phyloP scores from a whole-genome alignment of 2,113 vertebrate species.

The Nettapus auritus region DNA sequence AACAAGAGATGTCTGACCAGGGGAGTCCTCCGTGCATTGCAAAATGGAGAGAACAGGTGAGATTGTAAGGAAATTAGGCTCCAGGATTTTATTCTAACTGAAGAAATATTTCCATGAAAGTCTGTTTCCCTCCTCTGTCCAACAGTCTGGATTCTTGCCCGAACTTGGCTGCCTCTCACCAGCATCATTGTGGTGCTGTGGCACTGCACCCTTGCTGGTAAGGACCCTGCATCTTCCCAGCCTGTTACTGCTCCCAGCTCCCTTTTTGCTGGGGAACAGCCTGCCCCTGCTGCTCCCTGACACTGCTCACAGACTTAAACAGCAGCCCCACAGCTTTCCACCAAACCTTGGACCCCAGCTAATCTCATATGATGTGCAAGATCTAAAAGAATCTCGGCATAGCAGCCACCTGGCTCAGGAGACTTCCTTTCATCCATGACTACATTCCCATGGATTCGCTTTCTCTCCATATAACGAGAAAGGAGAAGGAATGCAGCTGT shows the following conservation, averaged over 20 bases:
- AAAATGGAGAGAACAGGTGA: background rate
- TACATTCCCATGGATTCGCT: background rate
- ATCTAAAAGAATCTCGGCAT: background rate
- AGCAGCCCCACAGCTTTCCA: background rate
- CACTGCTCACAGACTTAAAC: background rate
- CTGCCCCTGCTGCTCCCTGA: background rate
- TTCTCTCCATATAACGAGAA: background rate
- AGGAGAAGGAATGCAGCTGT: background rate
- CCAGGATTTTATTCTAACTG: background rate
- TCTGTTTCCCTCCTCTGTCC: background rate
- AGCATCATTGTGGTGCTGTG: rapidly evolving
- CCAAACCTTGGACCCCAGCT: background rate
- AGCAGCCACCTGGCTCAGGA: background rate
- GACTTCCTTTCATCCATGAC: background rate
- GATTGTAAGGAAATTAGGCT: background rate
- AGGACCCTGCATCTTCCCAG: background rate
- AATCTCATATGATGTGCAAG: background rate
- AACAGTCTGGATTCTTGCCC: background rate
- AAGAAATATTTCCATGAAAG: background rate
- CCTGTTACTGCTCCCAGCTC: background rate
- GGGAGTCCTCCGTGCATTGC: background rate
- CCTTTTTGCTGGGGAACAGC: background rate
- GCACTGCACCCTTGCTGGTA: background rate
- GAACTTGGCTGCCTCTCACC: background rate
- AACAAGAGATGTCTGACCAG: background rate